Evolutionary conservation across 2,888 invertebrate genomes (phyloP), one percentile per base, ranked within the genome.

Genomic region (Andricus curvator): DNA sequence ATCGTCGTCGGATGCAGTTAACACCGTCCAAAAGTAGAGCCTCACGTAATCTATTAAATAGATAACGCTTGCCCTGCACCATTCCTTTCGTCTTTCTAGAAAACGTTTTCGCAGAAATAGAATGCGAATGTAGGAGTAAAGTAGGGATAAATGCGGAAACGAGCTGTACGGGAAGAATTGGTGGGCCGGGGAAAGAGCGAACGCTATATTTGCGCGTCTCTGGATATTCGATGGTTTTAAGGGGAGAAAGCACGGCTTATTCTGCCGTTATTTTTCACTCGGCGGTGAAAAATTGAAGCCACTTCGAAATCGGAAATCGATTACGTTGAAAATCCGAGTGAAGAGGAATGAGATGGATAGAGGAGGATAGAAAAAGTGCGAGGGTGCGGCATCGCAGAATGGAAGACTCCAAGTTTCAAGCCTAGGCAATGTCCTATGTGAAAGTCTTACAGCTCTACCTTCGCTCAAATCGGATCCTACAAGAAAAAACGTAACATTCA

Each of bases 261-360:
- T 88, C 87, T 85, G 78, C 86, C 89, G 88, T 90, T 89, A 91
- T 91, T 91, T 91, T 90, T 90, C 90, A 88, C 85, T 81, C 85
- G 81, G 84, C 85, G 88, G 87, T 89, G 91, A 91, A 88, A 90
- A 90, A 90, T 91, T 88, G 87, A 87, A 86, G 85, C 86, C 88
- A 87, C 89, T 89, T 84, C 81, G 88, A 88, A 90, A 91, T 91
- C 89, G 90, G 87, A 91, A 91, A 91, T 91, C 90, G 90, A 91
- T 91, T 91, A 90, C 87, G 86, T 82, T 83, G 85, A 80, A 78
- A 51, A 77, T 68, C 78, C 79, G 37, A 51, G 51, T 60, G 37
- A 37, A 17, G 33, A 65, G 76, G 74, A 29, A 74, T 17, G 29
- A 74, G 74, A 33, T 25, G n/a, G 11, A 51, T 51, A 62, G n/a